Evolutionary conservation across 2,797 vertebrate genomes (phyloP), one percentile per base, ranked within the genome.

Genomic region (Spheniscus humboldti): DNA sequence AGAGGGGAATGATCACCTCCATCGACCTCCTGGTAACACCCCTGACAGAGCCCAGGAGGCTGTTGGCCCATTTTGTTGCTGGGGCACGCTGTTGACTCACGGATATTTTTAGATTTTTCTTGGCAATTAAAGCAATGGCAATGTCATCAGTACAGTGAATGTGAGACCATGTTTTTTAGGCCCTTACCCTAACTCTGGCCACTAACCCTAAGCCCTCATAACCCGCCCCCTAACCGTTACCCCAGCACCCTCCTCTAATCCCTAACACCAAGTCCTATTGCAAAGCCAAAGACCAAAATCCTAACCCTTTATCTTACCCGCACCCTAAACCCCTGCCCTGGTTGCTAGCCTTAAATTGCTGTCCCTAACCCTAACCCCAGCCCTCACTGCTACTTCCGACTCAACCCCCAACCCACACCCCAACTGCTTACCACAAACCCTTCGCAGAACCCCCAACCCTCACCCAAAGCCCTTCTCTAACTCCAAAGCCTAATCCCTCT

Each of bases 241-340:
- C 18, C n/a, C 50, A 80, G 33, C 25, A 86, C 3, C 7, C 10
- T 55, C 41, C 79, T 83, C 50, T 64, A 60, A 68, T 33, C 13
- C 7, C 20, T 37, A 55, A 78, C 14, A 10, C 7, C 48, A 86
- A 86, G 23, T 8, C 43, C 53, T 12, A 17, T 5, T 0, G 0
- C 28, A 92, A 72, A 80, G 28, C 9, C n/a, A 31, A 66, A 60
- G 72, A 12, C 7, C 15, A 56, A 83, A 75, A 4, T 3, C 6
- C 11, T 59, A 76, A 47, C 6, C 17, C 22, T 88, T 68, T 48
- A 52, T 18, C 8, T 66, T 37, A 76, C 11, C 24, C 25, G 14
- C 33, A 47, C 8, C 23, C 39, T 41, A 79, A 57, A 24, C 22
- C 18, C 28, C 48, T 39, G 22, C 14, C 43, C 60, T 53, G 28